phyloP scores from a whole-genome alignment of 2,113 vertebrate species.

The Psittacara wagleri region DNA sequence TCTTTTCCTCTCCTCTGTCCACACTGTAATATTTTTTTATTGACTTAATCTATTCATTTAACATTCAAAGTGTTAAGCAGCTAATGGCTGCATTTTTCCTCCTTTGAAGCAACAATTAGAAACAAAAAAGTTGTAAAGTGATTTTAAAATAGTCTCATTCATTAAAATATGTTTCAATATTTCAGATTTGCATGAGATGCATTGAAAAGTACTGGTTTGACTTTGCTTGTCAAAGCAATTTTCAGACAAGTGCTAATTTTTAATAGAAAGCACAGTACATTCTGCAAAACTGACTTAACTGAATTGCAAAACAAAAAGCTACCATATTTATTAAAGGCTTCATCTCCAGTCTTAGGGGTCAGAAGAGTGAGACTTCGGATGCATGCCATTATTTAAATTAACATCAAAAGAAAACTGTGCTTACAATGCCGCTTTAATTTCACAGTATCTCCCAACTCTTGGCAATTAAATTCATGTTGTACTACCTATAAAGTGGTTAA shows the following conservation, averaged over 20 bases:
- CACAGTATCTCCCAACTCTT: not conserved
- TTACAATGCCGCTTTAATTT: not conserved
- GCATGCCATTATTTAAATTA: not conserved
- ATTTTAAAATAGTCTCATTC: not conserved
- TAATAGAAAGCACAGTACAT: not conserved
- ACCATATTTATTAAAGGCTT: not conserved
- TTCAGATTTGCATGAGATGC: not conserved
- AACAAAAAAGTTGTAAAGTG: not conserved
- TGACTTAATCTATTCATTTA: not conserved
- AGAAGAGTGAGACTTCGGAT: not conserved
- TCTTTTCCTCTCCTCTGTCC: not conserved
- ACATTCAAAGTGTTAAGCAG: not conserved
- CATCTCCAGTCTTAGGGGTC: not conserved
- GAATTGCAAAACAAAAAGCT: not conserved
- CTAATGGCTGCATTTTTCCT: not conserved
- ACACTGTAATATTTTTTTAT: not conserved
- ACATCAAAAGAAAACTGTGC: not conserved
- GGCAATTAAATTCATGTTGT: not conserved
- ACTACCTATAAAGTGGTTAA: not conserved
- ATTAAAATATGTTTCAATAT: not conserved
- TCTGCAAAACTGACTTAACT: not conserved
- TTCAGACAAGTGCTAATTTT: not conserved
- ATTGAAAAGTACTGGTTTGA: not conserved
- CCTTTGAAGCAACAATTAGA: not conserved
- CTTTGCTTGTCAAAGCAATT: not conserved